Evolutionary conservation across 2,888 invertebrate genomes (phyloP).

Genomic region (Schrankia costaestrigalis): DNA sequence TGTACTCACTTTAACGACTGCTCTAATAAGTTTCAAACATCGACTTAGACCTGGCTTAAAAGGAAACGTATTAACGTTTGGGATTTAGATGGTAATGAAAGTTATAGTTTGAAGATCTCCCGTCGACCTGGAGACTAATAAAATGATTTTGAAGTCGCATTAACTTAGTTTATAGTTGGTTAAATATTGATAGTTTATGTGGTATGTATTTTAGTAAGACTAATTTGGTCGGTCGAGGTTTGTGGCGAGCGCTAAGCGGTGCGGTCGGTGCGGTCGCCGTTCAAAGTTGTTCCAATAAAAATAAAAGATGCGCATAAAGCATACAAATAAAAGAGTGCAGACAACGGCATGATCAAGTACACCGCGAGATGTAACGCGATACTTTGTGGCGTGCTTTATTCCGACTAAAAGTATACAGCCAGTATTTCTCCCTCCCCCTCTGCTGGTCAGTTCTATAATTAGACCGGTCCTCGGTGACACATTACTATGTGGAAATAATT

Average conservation of each 20-base stretch:
- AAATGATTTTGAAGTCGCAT: constrained; percentile 31
- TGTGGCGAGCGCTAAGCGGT: constrained; percentile 59
- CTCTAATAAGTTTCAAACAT: constrained; percentile 53
- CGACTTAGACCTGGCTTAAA: constrained; percentile 39
- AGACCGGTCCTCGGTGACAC: constrained; percentile 45
- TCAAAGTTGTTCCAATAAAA: constrained; percentile 63
- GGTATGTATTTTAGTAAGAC: constrained; percentile 43
- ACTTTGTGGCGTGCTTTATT: constrained; percentile 62
- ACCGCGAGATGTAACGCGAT: constrained; percentile 73
- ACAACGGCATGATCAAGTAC: constrained; percentile 76
- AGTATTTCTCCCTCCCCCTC: constrained; percentile 27
- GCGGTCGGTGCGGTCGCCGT: constrained; percentile 58
- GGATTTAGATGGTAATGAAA: constrained; percentile 40
- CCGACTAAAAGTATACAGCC: constrained; percentile 32
- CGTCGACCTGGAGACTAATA: constrained; percentile 25
- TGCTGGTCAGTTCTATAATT: constrained; percentile 58
- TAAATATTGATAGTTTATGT: constrained; percentile 55
- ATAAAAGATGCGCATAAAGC: constrained; percentile 46
- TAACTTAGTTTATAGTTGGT: constrained; percentile 40
- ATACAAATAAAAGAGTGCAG: constrained; percentile 64
- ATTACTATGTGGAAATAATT: constrained; percentile 29
- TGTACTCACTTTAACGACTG: constrained; percentile 47
- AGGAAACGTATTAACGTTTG: constrained; percentile 37
- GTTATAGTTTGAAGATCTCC: constrained; percentile 29
- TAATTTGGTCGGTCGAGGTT: constrained; percentile 41